Evolutionary conservation across 2,113 vertebrate genomes (phyloP).

Genomic region (Pungitius pungitius): DNA sequence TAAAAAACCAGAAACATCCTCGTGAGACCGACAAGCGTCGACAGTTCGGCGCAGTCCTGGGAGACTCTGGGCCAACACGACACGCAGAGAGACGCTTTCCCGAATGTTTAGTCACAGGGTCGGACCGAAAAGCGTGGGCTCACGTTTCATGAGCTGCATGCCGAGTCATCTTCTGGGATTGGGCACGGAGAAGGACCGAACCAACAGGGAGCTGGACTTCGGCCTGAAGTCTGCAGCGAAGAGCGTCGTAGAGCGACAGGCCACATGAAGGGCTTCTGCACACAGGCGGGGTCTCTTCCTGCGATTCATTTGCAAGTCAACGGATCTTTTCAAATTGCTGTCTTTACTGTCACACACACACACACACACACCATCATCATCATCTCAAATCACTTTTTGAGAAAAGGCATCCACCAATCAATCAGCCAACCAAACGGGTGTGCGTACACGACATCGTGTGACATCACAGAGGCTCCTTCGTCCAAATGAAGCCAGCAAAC

Average conservation of each 20-base stretch:
- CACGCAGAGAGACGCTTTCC: conserved; percentile 46
- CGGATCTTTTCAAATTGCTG: neutral
- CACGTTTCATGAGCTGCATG: conserved; percentile 47
- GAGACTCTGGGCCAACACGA: conserved; percentile 56
- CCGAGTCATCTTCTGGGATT: conserved; percentile 27
- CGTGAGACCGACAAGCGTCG: conserved; percentile 65
- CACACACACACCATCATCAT: neutral
- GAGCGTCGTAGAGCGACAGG: neutral
- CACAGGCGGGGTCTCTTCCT: neutral
- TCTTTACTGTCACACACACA: neutral
- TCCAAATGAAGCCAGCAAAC: neutral
- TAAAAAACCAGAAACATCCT: conserved; percentile 76
- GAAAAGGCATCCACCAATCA: neutral
- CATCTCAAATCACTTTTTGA: neutral
- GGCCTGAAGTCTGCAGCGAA: neutral
- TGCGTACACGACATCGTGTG: neutral
- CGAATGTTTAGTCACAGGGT: conserved; percentile 37
- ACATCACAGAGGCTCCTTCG: neutral
- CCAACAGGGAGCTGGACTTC: conserved; percentile 3
- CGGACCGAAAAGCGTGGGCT: conserved; percentile 53
- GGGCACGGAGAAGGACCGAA: conserved; percentile 5
- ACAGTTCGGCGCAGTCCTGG: conserved; percentile 66
- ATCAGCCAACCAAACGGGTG: neutral
- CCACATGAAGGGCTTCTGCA: neutral
- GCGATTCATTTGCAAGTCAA: neutral